Base-by-base conservation (phyloP, 2,888 invertebrate species). In the Nymphalis urticae region DNA sequence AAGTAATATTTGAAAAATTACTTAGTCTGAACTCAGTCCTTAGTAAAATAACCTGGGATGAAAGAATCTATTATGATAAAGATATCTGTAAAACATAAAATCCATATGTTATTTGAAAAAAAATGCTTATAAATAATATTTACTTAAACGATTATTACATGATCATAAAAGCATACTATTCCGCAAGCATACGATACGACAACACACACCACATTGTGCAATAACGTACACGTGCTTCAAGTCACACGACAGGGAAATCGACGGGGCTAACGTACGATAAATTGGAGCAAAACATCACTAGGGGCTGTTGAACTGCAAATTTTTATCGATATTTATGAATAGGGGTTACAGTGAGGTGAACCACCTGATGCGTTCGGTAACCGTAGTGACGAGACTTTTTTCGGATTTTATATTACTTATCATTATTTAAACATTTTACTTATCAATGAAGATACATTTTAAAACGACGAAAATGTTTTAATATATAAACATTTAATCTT, bases 261-360 rank as follows among this genome's bases (percentile, higher is more conserved):
- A 74, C 66, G 76, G 71, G 84, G 81, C 80, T 78, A 85, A 84
- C 75, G 84, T 74, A 80, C 85, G 82, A 78, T 80, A 81, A 84
- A 84, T 82, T 83, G 77, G 81, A 83, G 78, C 81, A 80, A 75
- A 79, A 77, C 75, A 79, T 74, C 78, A 75, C 75, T 73, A 75
- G 72, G 72, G 76, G 76, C 67, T 78, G 72, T 75, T 78, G 79
- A 79, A 76, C 79, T 71, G 72, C 63, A 69, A 69, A 74, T 72
- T 76, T 71, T 69, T 69, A 69, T 71, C 62, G 69, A 66, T 65
- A 77, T 77, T 74, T 73, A 75, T 72, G 74, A 76, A 76, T 78
- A 75, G 75, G 75, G 76, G 77, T 76, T 75, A 77, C 75, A 74
- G 75, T 69, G 68, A 76, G 73, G 75, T 75, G 76, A 75, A 75